Conservation (phyloP, 2,113 vertebrate species). For the Emydocephalus ijimae region DNA sequence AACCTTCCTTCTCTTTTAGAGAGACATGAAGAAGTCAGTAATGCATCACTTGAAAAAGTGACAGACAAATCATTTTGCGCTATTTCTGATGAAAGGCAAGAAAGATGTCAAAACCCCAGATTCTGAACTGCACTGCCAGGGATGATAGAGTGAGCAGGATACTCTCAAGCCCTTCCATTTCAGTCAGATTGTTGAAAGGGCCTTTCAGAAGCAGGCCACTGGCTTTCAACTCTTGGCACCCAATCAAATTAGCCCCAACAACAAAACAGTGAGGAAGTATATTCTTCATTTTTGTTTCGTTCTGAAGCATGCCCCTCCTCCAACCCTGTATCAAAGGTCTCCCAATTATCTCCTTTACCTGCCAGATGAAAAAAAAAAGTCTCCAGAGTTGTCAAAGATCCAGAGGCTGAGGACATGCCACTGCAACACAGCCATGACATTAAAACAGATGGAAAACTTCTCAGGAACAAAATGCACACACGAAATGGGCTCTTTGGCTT, state of each 20-base stretch:
- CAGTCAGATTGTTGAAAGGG: conserved; percentile 36
- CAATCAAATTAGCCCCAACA: conserved; percentile 56
- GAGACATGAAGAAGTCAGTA: conserved; percentile 60
- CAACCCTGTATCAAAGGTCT: conserved; percentile 43
- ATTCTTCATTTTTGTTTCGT: conserved; percentile 45
- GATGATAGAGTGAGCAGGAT: conserved; percentile 32
- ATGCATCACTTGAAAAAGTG: conserved; percentile 63
- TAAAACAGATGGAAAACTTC: conserved; percentile 74
- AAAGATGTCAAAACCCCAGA: conserved; percentile 64
- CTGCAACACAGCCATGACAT: conserved; percentile 66
- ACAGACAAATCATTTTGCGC: conserved; percentile 60
- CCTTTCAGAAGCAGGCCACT: conserved; percentile 38
- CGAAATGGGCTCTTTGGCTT: conserved; percentile 66
- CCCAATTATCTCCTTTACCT: conserved; percentile 68
- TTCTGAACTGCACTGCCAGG: conserved; percentile 49
- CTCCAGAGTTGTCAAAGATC: conserved; percentile 57
- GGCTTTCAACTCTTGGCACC: conserved; percentile 51
- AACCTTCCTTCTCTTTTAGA: conserved; percentile 65
- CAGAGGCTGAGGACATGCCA: conserved; percentile 68
- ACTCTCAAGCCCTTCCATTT: conserved; percentile 50
- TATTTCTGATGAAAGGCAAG: conserved; percentile 52
- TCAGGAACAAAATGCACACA: conserved; percentile 73
- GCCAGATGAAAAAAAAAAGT: conserved; percentile 55
- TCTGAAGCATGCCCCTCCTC: conserved; percentile 34
- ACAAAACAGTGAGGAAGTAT: conserved; percentile 31